Conservation (phyloP, 2,888 invertebrate species). For the Ormia ochracea region DNA sequence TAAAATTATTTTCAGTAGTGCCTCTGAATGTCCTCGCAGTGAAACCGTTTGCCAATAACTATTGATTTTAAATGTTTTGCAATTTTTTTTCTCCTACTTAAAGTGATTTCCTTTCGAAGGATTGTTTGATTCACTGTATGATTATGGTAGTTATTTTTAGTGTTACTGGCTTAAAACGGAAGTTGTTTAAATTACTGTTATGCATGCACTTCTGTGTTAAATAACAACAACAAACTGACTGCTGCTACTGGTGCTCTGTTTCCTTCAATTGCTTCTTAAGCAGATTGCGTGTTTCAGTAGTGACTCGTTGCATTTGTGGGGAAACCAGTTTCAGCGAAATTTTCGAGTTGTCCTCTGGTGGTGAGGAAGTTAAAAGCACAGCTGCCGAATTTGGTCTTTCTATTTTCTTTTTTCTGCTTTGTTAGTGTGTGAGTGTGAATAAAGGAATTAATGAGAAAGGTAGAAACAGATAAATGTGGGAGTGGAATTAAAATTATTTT, state of each 20-base stretch:
- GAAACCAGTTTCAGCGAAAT: background rate
- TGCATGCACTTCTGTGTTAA: conserved; percentile 50
- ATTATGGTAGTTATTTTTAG: conserved; percentile 36
- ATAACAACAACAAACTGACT: background rate
- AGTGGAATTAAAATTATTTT: background rate
- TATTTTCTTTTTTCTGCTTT: too few species aligned
- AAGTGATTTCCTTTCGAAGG: background rate
- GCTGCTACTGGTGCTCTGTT: background rate
- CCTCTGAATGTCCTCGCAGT: background rate
- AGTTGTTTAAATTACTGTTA: conserved; percentile 57
- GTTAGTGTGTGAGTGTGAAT: background rate
- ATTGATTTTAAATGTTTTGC: conserved; percentile 17
- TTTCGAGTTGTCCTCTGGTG: conserved; percentile 15
- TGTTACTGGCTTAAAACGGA: conserved; percentile 33
- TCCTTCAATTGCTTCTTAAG: background rate
- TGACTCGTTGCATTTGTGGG: conserved; percentile 4
- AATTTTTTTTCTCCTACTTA: background rate
- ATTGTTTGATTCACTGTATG: conserved; percentile 18
- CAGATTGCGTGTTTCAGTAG: conserved; percentile 40
- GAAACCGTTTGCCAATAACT: conserved; percentile 19
- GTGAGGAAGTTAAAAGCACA: conserved; percentile 9
- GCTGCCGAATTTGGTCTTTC: conserved; percentile 4
- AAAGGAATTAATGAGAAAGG: background rate
- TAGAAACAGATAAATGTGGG: conserved; percentile 3
- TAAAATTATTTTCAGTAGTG: background rate